These are phyloP conservation scores for Byasa hedistus DNA, from an alignment of 2,888 invertebrate genomes.

Conservation along the genomic window DNA sequence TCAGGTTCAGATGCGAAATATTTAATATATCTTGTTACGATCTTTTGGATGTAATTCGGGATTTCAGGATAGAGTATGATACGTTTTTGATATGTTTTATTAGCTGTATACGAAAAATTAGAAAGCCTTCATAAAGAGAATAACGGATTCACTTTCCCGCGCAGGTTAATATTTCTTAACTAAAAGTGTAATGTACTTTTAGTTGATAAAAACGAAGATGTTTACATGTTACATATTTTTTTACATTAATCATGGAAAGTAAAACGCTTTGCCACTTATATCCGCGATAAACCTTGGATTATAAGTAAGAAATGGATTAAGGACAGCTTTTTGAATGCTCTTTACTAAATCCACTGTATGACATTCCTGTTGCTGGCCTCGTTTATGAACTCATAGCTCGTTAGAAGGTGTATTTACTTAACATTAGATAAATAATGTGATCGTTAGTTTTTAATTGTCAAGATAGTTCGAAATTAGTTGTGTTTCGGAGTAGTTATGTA, in stretches of 20 bases:
- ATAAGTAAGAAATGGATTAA: slow-evolving; percentile 14
- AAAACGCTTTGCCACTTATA: background rate
- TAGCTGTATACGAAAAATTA: too few species aligned
- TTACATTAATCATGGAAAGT: background rate
- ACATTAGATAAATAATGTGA: background rate
- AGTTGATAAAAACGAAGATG: background rate
- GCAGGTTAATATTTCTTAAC: background rate
- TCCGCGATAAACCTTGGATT: background rate
- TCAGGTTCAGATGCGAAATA: too few species aligned
- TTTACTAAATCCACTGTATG: background rate
- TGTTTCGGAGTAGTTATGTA: too few species aligned
- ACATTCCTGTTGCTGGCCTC: background rate
- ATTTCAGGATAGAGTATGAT: too few species aligned
- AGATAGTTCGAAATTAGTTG: too few species aligned
- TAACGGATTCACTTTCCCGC: too few species aligned
- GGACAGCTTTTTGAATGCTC: background rate
- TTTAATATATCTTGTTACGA: too few species aligned
- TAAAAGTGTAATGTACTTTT: background rate
- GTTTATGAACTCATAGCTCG: background rate
- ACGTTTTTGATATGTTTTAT: too few species aligned
- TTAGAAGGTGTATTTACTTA: background rate
- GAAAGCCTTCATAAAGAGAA: too few species aligned
- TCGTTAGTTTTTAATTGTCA: too few species aligned
- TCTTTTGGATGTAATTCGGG: too few species aligned
- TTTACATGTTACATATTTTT: background rate